Evolutionary conservation across 2,113 vertebrate genomes (phyloP).

Genomic region (Syngnathoides biaculeatus): DNA sequence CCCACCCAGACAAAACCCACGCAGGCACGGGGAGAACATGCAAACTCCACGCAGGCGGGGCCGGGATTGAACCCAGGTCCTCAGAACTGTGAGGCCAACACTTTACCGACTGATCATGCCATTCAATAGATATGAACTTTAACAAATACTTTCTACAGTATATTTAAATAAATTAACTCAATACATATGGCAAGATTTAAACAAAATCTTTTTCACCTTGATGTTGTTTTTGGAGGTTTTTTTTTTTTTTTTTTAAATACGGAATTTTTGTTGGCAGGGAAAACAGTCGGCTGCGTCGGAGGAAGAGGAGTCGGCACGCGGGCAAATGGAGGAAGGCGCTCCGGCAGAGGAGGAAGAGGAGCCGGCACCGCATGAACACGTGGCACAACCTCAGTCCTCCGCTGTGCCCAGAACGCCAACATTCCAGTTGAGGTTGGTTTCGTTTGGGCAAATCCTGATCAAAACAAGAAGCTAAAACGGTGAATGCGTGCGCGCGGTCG

Average conservation of each 20-base stretch:
- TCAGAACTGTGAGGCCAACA: too few species aligned
- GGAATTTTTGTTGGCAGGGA: slow-evolving; percentile 31
- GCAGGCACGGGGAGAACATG: too few species aligned
- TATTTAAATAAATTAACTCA: too few species aligned
- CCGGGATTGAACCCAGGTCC: too few species aligned
- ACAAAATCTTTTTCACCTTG: too few species aligned
- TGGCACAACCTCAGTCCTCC: slow-evolving; percentile 19
- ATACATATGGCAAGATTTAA: too few species aligned
- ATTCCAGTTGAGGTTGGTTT: slow-evolving; percentile 63
- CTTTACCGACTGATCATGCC: too few species aligned
- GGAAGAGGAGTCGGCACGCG: slow-evolving; percentile 27
- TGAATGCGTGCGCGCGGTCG: neutral
- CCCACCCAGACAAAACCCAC: too few species aligned
- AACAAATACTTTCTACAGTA: too few species aligned
- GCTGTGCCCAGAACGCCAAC: slow-evolving; percentile 41
- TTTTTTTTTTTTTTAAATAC: neutral
- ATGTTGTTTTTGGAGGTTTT: too few species aligned
- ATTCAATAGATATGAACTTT: too few species aligned
- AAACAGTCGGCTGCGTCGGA: slow-evolving; percentile 13
- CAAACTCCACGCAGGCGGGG: too few species aligned
- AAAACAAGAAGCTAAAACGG: neutral
- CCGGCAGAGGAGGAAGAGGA: slow-evolving; percentile 17
- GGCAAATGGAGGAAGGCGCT: slow-evolving; percentile 21
- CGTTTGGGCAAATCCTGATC: neutral
- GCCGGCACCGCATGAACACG: slow-evolving; percentile 4